Base-by-base conservation (phyloP, 2,113 vertebrate species). In the Megaptera novaeangliae region DNA sequence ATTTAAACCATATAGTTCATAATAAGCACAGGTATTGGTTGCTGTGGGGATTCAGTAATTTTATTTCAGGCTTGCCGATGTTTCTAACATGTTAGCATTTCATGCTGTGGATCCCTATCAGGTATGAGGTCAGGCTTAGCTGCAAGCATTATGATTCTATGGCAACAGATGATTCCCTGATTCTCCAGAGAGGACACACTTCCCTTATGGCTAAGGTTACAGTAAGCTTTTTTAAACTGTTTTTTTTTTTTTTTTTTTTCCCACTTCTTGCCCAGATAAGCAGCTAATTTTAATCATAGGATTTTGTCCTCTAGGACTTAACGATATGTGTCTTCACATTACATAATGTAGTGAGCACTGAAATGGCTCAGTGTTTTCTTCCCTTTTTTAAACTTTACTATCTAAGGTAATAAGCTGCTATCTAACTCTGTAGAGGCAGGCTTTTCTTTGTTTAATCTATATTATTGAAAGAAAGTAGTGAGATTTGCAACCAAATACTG, bases 51-150 rank as follows among this genome's bases (percentile, higher is more conserved):
- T 91, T 93, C 17, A 95, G 72, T 84, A 52, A 44, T 86, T 89
- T 78, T 84, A 55, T 92, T 94, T 93, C 59, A 66, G 39, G 6
- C 27, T 61, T 78, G 55, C 10, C 72, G 13, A 41, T 84, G 31
- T 64, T 95, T 85, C 18, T 83, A 55, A 59, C 36, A 3, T 64
- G n/a, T 95, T 91, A 77, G 34, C 52, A 46, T 77, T 86, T 92
- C 41, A 31, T 64, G 3, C 25, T 92, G 39, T 63, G 36, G 34
- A 66, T 95, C 46, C 4, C 8, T 68, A 1, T 80, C 93, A 96
- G 94, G 91, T 92, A 88, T 77, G 85, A 97, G 64, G 82, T 92
- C 63, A 74, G 82, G 46, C 52, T 72, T 84, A 93, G 57, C 66
- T 81, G 29, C n/a, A 49, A 46, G 92, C 36, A 27, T 86, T 88